Conservation (phyloP, 1,140 invertebrate species). For the Cydia splendana region DNA sequence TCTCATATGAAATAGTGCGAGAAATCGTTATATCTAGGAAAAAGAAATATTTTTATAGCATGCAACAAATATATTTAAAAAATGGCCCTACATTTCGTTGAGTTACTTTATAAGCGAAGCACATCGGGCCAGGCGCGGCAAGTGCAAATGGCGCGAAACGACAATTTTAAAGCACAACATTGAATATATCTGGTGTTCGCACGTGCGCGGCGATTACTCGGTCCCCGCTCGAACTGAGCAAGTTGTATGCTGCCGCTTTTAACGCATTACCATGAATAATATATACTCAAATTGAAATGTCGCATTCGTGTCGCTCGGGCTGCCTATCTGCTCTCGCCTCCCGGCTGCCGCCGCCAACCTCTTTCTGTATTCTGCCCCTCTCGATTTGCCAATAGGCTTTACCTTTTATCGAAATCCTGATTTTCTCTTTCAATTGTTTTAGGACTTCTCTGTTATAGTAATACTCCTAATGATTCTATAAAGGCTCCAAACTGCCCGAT, state of each 20-base stretch:
- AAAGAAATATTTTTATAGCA: slow-evolving; percentile 49
- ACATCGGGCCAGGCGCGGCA: slow-evolving; percentile 56
- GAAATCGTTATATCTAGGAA: slow-evolving; percentile 43
- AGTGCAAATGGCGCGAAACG: slow-evolving; percentile 75
- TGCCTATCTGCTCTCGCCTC: slow-evolving; percentile 57
- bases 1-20: slow-evolving; percentile 7
- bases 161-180: slow-evolving; percentile 76
- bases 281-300: slow-evolving; percentile 79
- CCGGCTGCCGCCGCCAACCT: slow-evolving; percentile 49
- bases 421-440: slow-evolving; percentile 43
- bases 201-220: slow-evolving; percentile 72
- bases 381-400: slow-evolving; percentile 67
- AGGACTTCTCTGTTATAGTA: slow-evolving; percentile 14
- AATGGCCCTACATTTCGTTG: slow-evolving; percentile 56
- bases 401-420: slow-evolving; percentile 55
- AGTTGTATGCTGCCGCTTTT: slow-evolving; percentile 72
- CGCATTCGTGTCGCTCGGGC: slow-evolving; percentile 71
- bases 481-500: not conserved
- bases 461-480: slow-evolving; percentile 11
- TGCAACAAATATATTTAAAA: slow-evolving; percentile 58
- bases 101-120: slow-evolving; percentile 72
- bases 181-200: slow-evolving; percentile 65
- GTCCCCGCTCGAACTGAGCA: slow-evolving; percentile 54
- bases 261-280: slow-evolving; percentile 80
- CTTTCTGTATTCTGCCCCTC: slow-evolving; percentile 59